Evolutionary conservation across 2,888 invertebrate species (phyloP).

Genomic region (Leptopilina syphax): DNA sequence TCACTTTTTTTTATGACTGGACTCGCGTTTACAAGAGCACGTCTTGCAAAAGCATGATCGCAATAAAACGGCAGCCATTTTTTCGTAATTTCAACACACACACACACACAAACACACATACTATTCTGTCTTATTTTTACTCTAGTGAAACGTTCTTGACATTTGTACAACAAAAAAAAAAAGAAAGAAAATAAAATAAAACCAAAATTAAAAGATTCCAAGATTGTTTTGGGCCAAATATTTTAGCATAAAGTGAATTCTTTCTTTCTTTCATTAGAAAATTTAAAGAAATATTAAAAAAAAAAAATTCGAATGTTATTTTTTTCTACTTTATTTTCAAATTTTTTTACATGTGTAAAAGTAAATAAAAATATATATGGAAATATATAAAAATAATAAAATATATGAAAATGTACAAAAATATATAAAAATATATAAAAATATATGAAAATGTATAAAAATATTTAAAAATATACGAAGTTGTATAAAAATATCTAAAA

Average conservation of each 20-base stretch:
- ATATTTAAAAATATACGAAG: too few relatives aligned
- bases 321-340: too few relatives aligned
- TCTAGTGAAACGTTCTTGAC: constrained; percentile 17
- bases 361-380: too few relatives aligned
- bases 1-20: constrained; percentile 33
- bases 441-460: too few relatives aligned
- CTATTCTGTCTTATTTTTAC: constrained; percentile 6
- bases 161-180: background rate
- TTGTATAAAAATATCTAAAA: too few relatives aligned
- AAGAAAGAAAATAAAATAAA: background rate
- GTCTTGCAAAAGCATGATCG: constrained; percentile 34
- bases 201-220: background rate
- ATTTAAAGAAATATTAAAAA: too few relatives aligned
- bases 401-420: too few relatives aligned
- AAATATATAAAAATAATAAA: too few relatives aligned
- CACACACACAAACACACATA: too few relatives aligned
- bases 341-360: too few relatives aligned
- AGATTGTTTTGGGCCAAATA: background rate
- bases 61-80: constrained; percentile 36
- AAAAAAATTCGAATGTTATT: too few relatives aligned
- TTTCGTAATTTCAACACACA: constrained; percentile 32
- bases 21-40: constrained; percentile 34
- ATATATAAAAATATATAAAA: too few relatives aligned
- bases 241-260: background rate
- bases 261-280: background rate